Percentiles rank a stretch among this genome's conserved stretches.
Evolutionary conservation across 2,888 invertebrate species (phyloP).

Genomic region (Brachypterus glaber): DNA sequence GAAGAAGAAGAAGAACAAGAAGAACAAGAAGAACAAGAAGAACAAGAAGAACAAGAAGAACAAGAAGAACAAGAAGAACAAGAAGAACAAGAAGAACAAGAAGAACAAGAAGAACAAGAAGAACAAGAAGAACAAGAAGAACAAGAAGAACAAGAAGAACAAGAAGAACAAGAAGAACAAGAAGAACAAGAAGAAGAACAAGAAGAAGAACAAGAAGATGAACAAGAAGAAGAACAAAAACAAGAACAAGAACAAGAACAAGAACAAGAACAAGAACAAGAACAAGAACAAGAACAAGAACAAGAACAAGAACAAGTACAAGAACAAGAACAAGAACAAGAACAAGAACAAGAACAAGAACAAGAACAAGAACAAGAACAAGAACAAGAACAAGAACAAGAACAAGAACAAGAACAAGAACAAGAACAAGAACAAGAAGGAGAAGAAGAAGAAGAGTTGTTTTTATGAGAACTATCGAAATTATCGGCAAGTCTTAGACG

Average conservation of each 20-base stretch:
- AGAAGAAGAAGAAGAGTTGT: too few species aligned
- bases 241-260: too few species aligned
- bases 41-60: background rate
- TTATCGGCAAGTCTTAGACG: too few species aligned
- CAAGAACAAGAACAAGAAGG: background rate
- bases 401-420: slow-evolving; percentile 1
- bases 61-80: background rate
- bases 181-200: background rate
- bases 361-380: background rate
- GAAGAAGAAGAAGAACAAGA: too few species aligned
- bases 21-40: background rate
- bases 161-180: background rate
- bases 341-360: background rate
- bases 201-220: background rate
- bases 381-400: background rate
- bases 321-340: slow-evolving; percentile 1
- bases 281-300: background rate
- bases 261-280: background rate
- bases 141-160: background rate
- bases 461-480: too few species aligned
- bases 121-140: slow-evolving; percentile 1
- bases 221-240: too few species aligned
- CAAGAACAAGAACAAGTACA: background rate
- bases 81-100: background rate
- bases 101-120: background rate